Percentiles rank a stretch among this genome's conserved stretches.
Conservation (phyloP, 2,113 vertebrate genomes). For the Xiphias gladius region DNA sequence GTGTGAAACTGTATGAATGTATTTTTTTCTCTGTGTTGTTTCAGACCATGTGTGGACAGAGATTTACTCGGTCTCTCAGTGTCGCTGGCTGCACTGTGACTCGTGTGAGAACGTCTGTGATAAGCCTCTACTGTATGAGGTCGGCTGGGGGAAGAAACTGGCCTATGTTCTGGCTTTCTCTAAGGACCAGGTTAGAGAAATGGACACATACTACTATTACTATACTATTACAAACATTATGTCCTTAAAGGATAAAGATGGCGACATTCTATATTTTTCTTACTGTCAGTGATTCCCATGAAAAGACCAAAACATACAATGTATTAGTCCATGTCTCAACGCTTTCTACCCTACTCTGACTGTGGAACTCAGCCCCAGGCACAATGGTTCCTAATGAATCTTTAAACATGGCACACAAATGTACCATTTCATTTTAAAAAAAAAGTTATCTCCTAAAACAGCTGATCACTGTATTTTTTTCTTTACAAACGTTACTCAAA, state of each 20-base stretch:
- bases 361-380: neutral
- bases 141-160: conserved; percentile 96
- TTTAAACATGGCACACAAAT: neutral
- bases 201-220: neutral
- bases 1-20: neutral
- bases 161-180: conserved; percentile 96
- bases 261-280: neutral
- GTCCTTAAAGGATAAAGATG: neutral
- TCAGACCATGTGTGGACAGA: conserved; percentile 99
- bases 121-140: conserved; percentile 95
- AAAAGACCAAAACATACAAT: neutral
- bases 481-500: too few relatives aligned
- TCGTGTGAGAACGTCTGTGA: conserved; percentile 94
- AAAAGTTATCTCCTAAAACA: too few relatives aligned
- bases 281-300: too few relatives aligned
- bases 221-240: neutral
- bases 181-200: conserved; percentile 91
- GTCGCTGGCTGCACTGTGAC: conserved; percentile 97
- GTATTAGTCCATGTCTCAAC: too few relatives aligned
- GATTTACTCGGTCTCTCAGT: conserved; percentile 91
- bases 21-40: neutral
- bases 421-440: too few relatives aligned
- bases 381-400: neutral
- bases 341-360: neutral
- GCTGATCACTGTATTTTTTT: too few relatives aligned